Conservation (phyloP, 2,888 invertebrate genomes). For the Homarus gammarus region DNA sequence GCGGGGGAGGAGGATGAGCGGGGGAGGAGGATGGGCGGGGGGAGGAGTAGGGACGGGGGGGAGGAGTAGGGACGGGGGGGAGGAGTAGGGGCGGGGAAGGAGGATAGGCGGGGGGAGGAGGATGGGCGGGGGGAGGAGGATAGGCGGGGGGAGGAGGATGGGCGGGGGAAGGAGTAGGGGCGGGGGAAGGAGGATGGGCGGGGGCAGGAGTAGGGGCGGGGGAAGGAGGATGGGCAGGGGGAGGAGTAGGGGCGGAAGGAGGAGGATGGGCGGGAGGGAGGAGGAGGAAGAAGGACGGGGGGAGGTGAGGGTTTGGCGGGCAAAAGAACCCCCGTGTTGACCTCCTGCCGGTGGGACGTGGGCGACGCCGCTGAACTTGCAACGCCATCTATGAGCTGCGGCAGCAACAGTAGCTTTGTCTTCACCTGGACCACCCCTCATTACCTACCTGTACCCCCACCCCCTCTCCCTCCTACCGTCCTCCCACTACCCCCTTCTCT, state of each 20-base stretch:
- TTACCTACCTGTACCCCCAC: background rate
- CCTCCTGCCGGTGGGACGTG: background rate
- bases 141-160: background rate
- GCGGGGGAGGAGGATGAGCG: background rate
- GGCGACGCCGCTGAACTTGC: too few relatives aligned
- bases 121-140: too few relatives aligned
- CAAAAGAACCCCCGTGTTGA: background rate
- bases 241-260: background rate
- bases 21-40: background rate
- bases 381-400: constrained; percentile 37
- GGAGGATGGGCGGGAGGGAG: background rate
- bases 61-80: too few relatives aligned
- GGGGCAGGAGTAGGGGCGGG: too few relatives aligned
- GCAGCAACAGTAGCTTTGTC: constrained; percentile 28
- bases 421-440: background rate
- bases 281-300: too few relatives aligned
- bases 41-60: constrained; percentile 2
- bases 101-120: too few relatives aligned
- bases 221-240: too few relatives aligned
- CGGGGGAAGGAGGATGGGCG: too few relatives aligned
- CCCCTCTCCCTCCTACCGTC: background rate
- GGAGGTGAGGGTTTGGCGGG: too few relatives aligned
- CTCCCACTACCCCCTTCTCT: background rate
- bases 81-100: too few relatives aligned
- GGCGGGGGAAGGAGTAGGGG: too few relatives aligned